Conservation (phyloP, 2,888 invertebrate genomes). For the Ophioninae sp. region DNA sequence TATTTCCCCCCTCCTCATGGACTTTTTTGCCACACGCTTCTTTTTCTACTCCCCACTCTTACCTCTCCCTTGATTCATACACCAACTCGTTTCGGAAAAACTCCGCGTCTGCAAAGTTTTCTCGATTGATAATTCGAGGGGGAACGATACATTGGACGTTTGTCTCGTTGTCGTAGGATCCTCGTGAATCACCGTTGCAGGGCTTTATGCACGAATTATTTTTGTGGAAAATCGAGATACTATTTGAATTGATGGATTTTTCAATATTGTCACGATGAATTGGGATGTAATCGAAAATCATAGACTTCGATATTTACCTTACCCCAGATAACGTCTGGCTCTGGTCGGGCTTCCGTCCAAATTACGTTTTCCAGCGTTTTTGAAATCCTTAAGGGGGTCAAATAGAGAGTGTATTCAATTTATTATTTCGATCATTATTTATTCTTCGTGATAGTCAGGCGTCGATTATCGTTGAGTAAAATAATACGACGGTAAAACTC, state of each 20-base stretch:
- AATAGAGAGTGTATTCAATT: too few species aligned
- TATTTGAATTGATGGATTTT: neutral
- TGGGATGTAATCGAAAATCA: neutral
- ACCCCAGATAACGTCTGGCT: too few species aligned
- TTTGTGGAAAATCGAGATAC: slow-evolving; percentile 2
- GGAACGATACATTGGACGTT: too few species aligned
- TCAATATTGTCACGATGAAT: neutral
- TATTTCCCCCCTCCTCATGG: slow-evolving; percentile 32
- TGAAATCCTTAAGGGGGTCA: too few species aligned
- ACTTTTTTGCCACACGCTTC: slow-evolving; percentile 4
- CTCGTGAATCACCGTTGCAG: slow-evolving; percentile 3
- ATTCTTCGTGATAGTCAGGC: too few species aligned
- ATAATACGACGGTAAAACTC: too few species aligned
- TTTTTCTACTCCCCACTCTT: slow-evolving; percentile 22
- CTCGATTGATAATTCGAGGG: slow-evolving; percentile 7
- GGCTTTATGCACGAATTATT: neutral
- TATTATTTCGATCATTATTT: too few species aligned
- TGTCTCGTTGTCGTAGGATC: neutral
- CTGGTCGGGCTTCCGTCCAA: too few species aligned
- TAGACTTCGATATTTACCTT: too few species aligned
- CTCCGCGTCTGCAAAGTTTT: slow-evolving; percentile 33
- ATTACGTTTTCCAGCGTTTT: too few species aligned
- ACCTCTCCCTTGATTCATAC: neutral
- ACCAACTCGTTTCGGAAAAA: neutral
- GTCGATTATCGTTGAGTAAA: too few species aligned